These are phyloP conservation scores for Apostichopus californicus DNA, from an alignment of 35 echinoderm and acorn worm species.

Conservation along the genomic window DNA sequence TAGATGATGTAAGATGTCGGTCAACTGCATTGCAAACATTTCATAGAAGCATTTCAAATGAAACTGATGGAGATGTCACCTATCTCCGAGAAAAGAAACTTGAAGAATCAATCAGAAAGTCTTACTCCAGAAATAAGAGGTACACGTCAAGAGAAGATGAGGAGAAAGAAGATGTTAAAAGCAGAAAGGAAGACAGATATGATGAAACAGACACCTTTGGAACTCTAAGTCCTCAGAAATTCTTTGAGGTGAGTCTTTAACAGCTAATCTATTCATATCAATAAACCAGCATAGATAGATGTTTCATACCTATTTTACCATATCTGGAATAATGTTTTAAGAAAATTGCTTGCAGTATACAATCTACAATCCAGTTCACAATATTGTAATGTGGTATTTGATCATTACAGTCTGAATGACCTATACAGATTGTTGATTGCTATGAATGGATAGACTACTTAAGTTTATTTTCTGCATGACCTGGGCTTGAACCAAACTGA, in stretches of 20 bases:
- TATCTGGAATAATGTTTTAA: no score
- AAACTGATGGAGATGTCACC: background rate
- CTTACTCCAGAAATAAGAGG: background rate
- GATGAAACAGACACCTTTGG: conserved; percentile 52
- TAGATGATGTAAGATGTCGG: background rate
- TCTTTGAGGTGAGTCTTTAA: background rate
- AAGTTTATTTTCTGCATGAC: no score
- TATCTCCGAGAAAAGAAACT: background rate
- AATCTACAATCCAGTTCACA: no score
- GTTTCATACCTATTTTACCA: background rate
- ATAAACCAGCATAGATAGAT: background rate
- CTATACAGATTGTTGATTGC: no score
- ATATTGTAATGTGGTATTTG: no score
- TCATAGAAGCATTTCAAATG: background rate
- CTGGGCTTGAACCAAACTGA: no score
- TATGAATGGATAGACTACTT: no score
- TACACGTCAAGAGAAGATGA: conserved; percentile 4
- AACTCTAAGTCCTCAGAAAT: conserved; percentile 4
- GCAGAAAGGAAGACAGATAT: background rate
- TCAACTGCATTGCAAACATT: background rate
- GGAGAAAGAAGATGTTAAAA: background rate
- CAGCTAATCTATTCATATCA: no score
- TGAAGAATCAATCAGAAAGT: background rate
- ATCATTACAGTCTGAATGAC: no score
- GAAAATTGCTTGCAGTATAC: no score